Conservation (phyloP, 1,140 invertebrate genomes). For the Diorhabda carinulata region DNA sequence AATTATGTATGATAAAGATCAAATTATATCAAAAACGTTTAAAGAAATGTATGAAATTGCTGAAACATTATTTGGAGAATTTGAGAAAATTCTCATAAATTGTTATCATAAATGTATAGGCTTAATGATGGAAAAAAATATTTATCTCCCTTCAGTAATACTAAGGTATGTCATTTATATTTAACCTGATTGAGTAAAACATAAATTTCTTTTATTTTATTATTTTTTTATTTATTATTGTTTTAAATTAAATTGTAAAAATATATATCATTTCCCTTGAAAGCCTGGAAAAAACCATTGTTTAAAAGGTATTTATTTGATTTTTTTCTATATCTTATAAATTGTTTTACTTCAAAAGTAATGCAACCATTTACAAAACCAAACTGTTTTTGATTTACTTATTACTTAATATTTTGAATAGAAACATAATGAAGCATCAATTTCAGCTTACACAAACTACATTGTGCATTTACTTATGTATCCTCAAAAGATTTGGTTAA, state of each 20-base stretch:
- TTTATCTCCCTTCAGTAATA: constrained; percentile 31
- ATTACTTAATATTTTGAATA: not conserved
- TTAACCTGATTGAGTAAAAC: not conserved
- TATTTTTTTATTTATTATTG: not conserved
- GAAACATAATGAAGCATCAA: too few species aligned
- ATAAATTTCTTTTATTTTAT: not conserved
- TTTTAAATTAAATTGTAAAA: not conserved
- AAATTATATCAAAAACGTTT: constrained; percentile 4
- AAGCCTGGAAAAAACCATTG: not conserved
- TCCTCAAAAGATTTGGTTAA: constrained; percentile 13
- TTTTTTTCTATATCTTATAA: not conserved
- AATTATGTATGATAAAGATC: not conserved
- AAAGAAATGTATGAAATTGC: constrained; percentile 11
- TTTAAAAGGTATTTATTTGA: not conserved
- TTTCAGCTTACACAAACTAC: constrained; percentile 30
- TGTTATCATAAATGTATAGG: constrained; percentile 23
- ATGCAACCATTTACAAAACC: not conserved
- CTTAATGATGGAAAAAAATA: constrained; percentile 31
- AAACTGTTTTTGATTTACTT: not conserved
- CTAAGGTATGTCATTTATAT: constrained; percentile 24
- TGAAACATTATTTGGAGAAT: constrained; percentile 14
- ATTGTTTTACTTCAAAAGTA: not conserved
- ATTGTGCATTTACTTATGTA: constrained; percentile 26
- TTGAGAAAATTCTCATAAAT: constrained; percentile 19
- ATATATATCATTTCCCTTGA: not conserved